These are phyloP conservation scores for Halichondria panicea DNA, from an alignment of 37 sponge, comb jelly and placozoan genomes.

Conservation along the genomic window DNA sequence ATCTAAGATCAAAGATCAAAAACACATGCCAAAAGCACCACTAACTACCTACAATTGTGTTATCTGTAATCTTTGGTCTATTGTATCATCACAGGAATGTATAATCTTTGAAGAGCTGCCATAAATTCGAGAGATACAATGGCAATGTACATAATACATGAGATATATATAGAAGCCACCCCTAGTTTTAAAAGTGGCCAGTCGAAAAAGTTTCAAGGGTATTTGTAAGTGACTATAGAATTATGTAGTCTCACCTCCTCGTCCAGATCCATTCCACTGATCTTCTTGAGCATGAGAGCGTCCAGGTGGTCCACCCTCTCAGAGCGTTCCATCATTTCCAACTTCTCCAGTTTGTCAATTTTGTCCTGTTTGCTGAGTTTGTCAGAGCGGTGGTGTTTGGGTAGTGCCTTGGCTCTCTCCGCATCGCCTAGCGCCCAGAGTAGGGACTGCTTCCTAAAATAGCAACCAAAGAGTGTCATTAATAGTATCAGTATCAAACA, in stretches of 20 bases:
- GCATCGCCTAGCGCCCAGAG: slow-evolving; percentile 51
- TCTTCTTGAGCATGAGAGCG: slow-evolving; percentile 53
- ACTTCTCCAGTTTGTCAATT: slow-evolving; percentile 36
- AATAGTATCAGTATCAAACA: not conserved
- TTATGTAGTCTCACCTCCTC: slow-evolving; percentile 23
- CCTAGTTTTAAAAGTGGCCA: no score
- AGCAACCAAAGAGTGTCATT: not conserved
- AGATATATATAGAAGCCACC: no score
- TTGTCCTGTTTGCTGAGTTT: slow-evolving; percentile 45
- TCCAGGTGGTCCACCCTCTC: slow-evolving; percentile 46
- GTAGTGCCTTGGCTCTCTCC: slow-evolving; percentile 9
- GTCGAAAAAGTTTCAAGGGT: no score
- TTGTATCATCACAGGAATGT: no score
- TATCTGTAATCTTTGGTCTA: no score
- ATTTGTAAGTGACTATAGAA: no score
- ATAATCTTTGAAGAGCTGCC: no score
- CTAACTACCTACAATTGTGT: no score
- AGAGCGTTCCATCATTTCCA: slow-evolving; percentile 32
- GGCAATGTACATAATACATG: no score
- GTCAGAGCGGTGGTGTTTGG: slow-evolving; percentile 18
- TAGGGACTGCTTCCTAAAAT: slow-evolving; percentile 44
- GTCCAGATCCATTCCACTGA: slow-evolving; percentile 28
- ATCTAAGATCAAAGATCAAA: no score
- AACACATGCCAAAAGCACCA: no score
- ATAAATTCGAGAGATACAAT: no score